phyloP scores from a whole-genome alignment of 2,113 vertebrate genomes.

The Proteles cristata region DNA sequence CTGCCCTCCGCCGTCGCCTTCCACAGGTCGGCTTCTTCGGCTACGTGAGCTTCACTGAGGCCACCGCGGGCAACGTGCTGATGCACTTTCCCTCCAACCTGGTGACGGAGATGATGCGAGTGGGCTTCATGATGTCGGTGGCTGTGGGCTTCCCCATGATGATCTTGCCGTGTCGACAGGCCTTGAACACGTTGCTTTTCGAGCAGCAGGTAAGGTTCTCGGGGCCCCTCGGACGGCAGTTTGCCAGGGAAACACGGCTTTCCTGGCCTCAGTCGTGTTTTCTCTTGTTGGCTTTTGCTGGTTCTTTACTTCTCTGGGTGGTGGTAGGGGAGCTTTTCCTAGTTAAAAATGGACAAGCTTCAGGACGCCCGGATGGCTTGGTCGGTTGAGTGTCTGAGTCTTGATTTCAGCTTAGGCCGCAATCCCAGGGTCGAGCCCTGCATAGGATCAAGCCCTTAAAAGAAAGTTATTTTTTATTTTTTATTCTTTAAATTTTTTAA shows the following conservation, averaged over 20 bases:
- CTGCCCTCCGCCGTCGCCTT: neutral
- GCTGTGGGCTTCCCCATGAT: slow-evolving; percentile 99
- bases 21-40: slow-evolving; percentile 97
- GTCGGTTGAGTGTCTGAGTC: too few species aligned
- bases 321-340: neutral
- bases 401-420: too few species aligned
- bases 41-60: slow-evolving; percentile 97
- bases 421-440: too few species aligned
- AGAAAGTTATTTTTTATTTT: too few species aligned
- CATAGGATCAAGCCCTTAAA: too few species aligned
- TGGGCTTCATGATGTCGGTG: slow-evolving; percentile 99
- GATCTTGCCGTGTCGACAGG: slow-evolving; percentile 98
- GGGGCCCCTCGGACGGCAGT: accelerated
- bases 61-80: slow-evolving; percentile 96
- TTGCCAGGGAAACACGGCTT: accelerated
- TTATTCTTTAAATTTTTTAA: too few species aligned
- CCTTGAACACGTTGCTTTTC: slow-evolving; percentile 97
- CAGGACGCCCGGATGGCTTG: too few species aligned
- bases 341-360: neutral
- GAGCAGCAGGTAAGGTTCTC: slow-evolving; percentile 94
- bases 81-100: slow-evolving; percentile 99
- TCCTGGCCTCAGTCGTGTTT: accelerated
- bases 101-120: slow-evolving; percentile 96
- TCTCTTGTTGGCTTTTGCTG: neutral
- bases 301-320: neutral